Evolutionary conservation across 2,888 invertebrate species (phyloP).

Genomic region (Parapristionchus giblindavisi): DNA sequence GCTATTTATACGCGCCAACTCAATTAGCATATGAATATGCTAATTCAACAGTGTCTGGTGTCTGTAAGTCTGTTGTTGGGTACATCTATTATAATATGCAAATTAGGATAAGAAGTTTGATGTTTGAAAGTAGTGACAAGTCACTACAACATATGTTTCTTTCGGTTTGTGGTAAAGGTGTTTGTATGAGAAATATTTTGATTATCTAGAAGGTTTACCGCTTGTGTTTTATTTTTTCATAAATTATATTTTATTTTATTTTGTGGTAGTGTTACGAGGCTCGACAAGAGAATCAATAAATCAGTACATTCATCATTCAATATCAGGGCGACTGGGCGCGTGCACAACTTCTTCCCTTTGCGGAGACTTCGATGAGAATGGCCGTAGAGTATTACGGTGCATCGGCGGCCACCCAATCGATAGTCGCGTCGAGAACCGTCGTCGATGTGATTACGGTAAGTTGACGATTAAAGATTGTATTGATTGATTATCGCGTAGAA

Average conservation of each 20-base stretch:
- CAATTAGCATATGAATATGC: no score
- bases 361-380: constrained; percentile 82
- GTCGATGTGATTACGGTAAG: constrained; percentile 78
- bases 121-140: no score
- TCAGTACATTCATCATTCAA: not conserved
- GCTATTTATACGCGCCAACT: no score
- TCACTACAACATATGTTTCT: no score
- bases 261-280: constrained; percentile 33
- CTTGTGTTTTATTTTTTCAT: not conserved
- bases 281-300: constrained; percentile 21
- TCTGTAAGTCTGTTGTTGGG: no score
- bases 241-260: not conserved
- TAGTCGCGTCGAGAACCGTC: constrained; percentile 80
- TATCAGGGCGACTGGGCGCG: constrained; percentile 80
- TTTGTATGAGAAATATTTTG: not conserved
- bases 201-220: not conserved
- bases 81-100: no score
- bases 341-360: constrained; percentile 86
- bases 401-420: constrained; percentile 79
- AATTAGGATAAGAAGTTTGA: no score
- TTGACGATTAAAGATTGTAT: no score
- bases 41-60: no score
- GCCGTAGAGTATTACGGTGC: constrained; percentile 81
- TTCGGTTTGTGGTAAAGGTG: not conserved
- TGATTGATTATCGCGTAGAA: constrained; percentile 1